phyloP scores from a whole-genome alignment of 1,140 invertebrate genomes.

The Whitmania pigra region DNA sequence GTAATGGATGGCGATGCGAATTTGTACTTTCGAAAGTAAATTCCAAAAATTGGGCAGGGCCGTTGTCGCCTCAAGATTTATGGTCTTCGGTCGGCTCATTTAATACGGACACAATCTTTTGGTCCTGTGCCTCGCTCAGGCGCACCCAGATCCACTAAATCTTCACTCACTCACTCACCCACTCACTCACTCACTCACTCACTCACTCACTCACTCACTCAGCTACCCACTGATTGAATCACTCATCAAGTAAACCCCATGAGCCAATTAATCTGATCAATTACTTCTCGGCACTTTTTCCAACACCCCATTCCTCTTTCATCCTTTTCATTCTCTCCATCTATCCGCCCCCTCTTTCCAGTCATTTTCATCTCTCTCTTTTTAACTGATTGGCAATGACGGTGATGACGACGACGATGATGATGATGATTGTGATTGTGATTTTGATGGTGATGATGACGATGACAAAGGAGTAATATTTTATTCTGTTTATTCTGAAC shows the following conservation, averaged over 20 bases:
- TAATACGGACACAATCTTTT: constrained; percentile 16
- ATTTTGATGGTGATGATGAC: neutral
- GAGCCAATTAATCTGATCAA: no score
- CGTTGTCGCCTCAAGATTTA: no score
- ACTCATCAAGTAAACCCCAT: neutral
- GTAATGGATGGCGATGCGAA: no score
- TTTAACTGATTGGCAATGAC: neutral
- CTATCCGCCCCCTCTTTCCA: no score
- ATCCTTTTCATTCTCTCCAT: no score
- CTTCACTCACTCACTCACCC: neutral
- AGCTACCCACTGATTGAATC: constrained; percentile 12
- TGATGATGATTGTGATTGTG: neutral
- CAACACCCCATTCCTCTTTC: no score
- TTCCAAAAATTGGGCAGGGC: no score
- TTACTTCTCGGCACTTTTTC: no score
- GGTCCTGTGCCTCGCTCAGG: constrained; percentile 1
- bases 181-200: constrained; percentile 7
- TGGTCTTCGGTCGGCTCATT: no score
- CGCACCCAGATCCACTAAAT: constrained; percentile 16
- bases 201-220: constrained; percentile 9
- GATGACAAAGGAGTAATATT: neutral
- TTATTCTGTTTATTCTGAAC: neutral
- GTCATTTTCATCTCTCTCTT: no score
- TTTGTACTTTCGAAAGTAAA: no score
- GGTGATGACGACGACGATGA: neutral